A percentile compares a stretch with the other conserved stretches of the same genome.
Conservation (phyloP, 2,113 vertebrate genomes). For the Pithys albifrons region DNA sequence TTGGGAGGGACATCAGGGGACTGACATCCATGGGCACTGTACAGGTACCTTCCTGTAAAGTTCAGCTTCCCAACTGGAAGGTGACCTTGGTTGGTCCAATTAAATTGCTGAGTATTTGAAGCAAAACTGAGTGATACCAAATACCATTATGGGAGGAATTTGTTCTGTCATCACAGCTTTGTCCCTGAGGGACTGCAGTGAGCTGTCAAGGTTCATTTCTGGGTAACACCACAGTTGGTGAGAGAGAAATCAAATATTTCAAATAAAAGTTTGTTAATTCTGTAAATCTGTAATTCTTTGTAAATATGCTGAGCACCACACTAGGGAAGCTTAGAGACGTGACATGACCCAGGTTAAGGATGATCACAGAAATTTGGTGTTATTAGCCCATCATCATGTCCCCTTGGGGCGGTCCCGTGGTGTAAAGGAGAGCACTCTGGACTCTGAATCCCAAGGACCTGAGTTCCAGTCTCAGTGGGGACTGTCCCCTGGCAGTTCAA, state of each 20-base stretch:
- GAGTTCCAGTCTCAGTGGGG: no score
- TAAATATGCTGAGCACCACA: not conserved
- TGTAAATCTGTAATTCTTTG: not conserved
- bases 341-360: not conserved
- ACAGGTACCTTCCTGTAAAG: not conserved
- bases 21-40: not conserved
- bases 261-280: not conserved
- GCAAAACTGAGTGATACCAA: not conserved
- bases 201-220: not conserved
- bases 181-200: not conserved
- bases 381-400: not conserved
- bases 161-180: not conserved
- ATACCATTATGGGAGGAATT: not conserved
- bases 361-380: not conserved
- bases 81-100: not conserved
- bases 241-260: not conserved
- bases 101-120: not conserved
- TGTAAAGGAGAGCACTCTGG: no score
- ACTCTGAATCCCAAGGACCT: no score
- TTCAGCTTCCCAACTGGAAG: not conserved
- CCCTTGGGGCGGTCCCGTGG: not conserved
- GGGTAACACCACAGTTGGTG: not conserved
- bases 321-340: not conserved
- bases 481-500: no score
- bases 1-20: not conserved